Evolutionary conservation across 2,888 invertebrate species (phyloP), one percentile per base, ranked within the genome.

Genomic region (Brachylomia viminalis): DNA sequence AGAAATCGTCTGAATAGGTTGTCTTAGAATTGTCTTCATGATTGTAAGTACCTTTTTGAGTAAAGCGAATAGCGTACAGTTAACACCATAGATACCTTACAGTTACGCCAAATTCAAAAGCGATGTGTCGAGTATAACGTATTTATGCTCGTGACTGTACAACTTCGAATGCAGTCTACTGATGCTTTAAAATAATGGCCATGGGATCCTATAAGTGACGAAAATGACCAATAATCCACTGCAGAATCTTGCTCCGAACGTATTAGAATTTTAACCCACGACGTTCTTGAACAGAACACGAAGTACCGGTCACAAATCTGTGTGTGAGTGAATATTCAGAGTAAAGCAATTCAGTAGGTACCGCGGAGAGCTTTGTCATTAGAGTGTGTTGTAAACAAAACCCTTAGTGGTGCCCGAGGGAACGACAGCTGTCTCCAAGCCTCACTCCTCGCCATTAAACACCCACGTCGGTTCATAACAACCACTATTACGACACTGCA

Each of bases 341-440:
- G 66, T 65, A 69, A 75, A 86, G 82, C 83, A 83, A 85, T 86
- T 72, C 74, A 75, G 76, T 86, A 81, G 71, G 83, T 85, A 86
- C 88, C 69, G 83, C 86, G 84, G 86, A 92, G 90, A 93, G 92
- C 91, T 91, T 91, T 91, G 93, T 94, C 94, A 95, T 95, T 95
- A 95, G 93, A 92, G 91, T 87, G 87, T 90, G 91, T 91, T 93
- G 95, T 96, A 96, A 95, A 95, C 95, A 96, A 95, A 95, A 92
- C 94, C 92, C 94, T 92, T 91, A 93, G 93, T 89, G 90, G 90
- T 91, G 92, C 95, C 93, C 92, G 89, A 90, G 95, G 95, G 95
- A 94, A 79, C 93, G 93, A 95, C 96, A 96, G 96, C 96, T 96
- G 96, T 95, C 95, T 89, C 93, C 96, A 96, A 92, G 93, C 95